Conservation (phyloP, 2,888 invertebrate species). For the Lithosia quadra region DNA sequence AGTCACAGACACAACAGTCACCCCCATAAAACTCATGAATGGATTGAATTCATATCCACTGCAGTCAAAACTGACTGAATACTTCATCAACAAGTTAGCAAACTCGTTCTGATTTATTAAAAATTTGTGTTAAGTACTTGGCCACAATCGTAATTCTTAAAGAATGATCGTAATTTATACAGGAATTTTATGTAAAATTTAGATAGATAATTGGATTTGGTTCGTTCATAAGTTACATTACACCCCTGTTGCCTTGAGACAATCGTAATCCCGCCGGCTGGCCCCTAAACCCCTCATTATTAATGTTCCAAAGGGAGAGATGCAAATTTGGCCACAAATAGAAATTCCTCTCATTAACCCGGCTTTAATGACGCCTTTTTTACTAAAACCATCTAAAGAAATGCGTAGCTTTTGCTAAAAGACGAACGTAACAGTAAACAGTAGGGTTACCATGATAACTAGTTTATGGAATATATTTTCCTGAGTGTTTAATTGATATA, state of each 20-base stretch:
- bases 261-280: conserved; percentile 20
- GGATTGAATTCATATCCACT: too few species aligned
- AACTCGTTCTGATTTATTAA: too few species aligned
- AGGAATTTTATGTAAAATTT: neutral
- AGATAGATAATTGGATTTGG: neutral
- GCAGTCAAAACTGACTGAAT: too few species aligned
- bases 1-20: too few species aligned
- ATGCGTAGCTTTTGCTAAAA: conserved; percentile 46
- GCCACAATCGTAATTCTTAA: too few species aligned
- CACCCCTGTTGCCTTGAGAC: conserved; percentile 2
- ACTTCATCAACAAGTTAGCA: too few species aligned
- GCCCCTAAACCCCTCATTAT: conserved; percentile 50
- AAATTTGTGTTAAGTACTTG: neutral
- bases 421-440: conserved; percentile 50
- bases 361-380: conserved; percentile 57
- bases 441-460: conserved; percentile 29
- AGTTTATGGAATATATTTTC: neutral
- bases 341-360: conserved; percentile 61
- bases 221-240: neutral
- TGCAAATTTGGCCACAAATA: conserved; percentile 56
- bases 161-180: neutral
- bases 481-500: neutral
- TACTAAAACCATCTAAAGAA: conserved; percentile 51
- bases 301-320: conserved; percentile 49
- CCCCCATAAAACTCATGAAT: too few species aligned